Base-by-base conservation (phyloP, 2,113 vertebrate species). In the Ploceus nigricollis region DNA sequence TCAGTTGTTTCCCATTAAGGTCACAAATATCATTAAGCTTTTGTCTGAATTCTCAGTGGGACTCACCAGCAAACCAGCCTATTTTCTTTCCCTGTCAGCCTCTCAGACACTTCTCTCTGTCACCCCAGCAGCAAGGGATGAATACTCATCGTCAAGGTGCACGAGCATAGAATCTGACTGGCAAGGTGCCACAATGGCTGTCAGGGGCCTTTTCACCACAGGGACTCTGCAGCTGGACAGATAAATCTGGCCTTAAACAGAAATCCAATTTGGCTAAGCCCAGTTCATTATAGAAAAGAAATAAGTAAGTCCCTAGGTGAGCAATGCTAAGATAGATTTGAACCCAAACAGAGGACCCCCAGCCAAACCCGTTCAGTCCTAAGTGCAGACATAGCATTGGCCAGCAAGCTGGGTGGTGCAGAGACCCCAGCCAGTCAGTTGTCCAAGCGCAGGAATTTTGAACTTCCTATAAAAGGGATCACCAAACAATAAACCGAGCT, bases 111-210 rank as follows among this genome's bases (percentile, higher is more conserved):
- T 15, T 24, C 24, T 21, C 44, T 51, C 28, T 25, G 4, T 20
- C 37, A 51, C 8, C 11, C 12, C 10, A 63, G 22, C 15, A 42
- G 42, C 1, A 2, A 78, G 9, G 30, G 42, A 45, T 13, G 22
- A 63, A 50, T 12, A 66, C 8, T 12, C 3, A 9, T 16, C 44
- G 28, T 83, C 0, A 0, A 30, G 27, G 33, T 35, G 33, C 44
- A 25, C 0, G 0, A 87, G 45, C 27, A 45, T 13, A 47, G 30
- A 19, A 20, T 15, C 21, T 33, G 30, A 37, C 33, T 33, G 7
- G 24, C 35, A 8, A 25, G 24, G 35, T 31, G 44, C 16, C 16
- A 9, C n/a, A 27, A 66, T 65, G 33, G 63, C 5, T 7, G 35
- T 20, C 50, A 44, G 0, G 7, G 4, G 12, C n/a, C 24, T 28